Evolutionary conservation across 1,140 invertebrate species (phyloP), one percentile per base, ranked within the genome.

Genomic region (Drosophila melanica): DNA sequence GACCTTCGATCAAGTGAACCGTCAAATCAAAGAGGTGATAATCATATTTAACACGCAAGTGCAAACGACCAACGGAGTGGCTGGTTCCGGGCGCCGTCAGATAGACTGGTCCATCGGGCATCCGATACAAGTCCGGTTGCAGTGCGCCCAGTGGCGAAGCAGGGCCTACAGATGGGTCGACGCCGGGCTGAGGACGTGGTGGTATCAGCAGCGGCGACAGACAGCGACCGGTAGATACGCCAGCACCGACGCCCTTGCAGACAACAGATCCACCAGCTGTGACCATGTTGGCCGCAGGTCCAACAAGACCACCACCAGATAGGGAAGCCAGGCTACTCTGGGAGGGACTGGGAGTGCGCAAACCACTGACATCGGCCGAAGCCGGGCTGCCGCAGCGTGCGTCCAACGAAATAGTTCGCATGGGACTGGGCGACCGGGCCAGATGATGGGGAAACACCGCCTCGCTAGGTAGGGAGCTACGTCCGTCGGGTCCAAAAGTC

Each of bases 1-100:
- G 90, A 97, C 96, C 96, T 95, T 97, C 96, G 92, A 98, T 97
- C 42, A 98, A 92, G 92, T 97, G 96, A 20, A 98, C 96, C 66
- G 96, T 95, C 45, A 98, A 93, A 92, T 98, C 97, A 18, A 96
- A 97, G 79, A 96, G 94, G 90, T 97, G 95, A 84, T 97, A 97
- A 92, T 98, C 97, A 80, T 98, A 98, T 77, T 96, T 97, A 6
- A 98, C 93, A n/a, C 96, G 93, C 72, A 97, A 93, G 90, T 98
- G 97, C 64, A 98, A 93, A 44, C 96, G 93, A 23, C 97, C 97
- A 8, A 97, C 93, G 51, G 94, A 94, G 59, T 90, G 81, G 69
- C 90, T 86, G 11, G 93, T 93, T 12, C 93, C 93, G 18, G 94
- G 93, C 33, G 94, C 92, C 50, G 94, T 94, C 42, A 96, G 93